Base-by-base conservation (phyloP, 2,797 vertebrate genomes). In the Coranthus polyacanthus region DNA sequence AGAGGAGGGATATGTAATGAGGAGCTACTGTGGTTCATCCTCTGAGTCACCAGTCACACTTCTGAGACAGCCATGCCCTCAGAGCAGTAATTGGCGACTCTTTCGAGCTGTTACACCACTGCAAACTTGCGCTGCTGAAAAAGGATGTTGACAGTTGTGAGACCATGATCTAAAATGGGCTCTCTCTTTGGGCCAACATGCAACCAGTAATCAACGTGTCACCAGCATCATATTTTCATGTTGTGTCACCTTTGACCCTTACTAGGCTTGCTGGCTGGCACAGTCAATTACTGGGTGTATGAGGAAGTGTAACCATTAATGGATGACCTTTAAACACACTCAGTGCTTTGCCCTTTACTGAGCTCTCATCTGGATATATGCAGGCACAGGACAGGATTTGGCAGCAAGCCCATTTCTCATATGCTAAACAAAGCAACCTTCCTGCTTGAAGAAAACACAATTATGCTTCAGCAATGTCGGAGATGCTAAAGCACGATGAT, bases 261-360 rank as follows among this genome's bases (percentile, higher is more conserved):
- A 21, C 71, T 18, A 38, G 34, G 69, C 54, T 58, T 1, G n/a
- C n/a, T 65, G 81, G 75, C 55, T 54, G 63, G 73, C 66, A 59
- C 51, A 74, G 76, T 77, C 53, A 46, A 88, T 90, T 89, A 86
- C 63, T 3, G n/a, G 44, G 46, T 45, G 1, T 83, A 71, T 66
- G 58, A 76, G 67, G 72, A 89, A 69, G 80, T 68, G 71, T 54
- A 77, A 69, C 72, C 57, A 72, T 87, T 80, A 88, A 79, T 72
- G 80, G 32, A 2, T 79, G 82, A 89, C 88, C 88, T 90, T 92
- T 86, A 73, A 87, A 85, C 51, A 53, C 51, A 72, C 77, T 73
- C 70, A 68, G 50, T 59, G 54, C 62, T 87, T 72, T 82, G 76
- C 83, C 84, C 87, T 91, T 90, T 87, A 49, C 83, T 42, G 52